Percentiles rank a stretch among this genome's conserved stretches.
Conservation (phyloP, 1,140 invertebrate genomes). For the Babylonia areolata region DNA sequence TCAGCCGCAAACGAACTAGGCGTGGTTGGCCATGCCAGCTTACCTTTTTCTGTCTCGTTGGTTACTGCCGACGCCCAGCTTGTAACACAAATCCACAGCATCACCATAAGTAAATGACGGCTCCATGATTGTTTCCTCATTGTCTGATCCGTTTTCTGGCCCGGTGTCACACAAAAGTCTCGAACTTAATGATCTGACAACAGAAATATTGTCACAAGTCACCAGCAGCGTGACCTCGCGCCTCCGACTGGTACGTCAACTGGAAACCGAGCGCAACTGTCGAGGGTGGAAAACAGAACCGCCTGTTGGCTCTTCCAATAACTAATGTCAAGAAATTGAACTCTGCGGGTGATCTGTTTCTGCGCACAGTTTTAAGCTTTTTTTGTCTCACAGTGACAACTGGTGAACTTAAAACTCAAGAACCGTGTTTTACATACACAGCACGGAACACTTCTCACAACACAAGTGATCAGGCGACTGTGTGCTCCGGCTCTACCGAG, state of each 20-base stretch:
- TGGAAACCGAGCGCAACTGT: not conserved
- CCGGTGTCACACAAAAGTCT: not conserved
- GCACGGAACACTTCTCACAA: not conserved
- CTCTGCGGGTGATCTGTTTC: no score
- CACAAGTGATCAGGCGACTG: not conserved
- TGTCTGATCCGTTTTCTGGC: not conserved
- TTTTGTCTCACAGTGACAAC: no score
- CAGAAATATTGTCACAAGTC: not conserved
- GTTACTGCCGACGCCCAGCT: not conserved
- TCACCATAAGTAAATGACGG: not conserved
- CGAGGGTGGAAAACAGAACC: not conserved
- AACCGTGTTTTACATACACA: not conserved
- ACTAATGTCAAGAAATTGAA: not conserved
- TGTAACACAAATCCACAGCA: not conserved
- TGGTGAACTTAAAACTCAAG: no score
- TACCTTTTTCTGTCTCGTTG: not conserved
- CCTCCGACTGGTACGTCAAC: not conserved
- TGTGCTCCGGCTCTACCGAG: not conserved
- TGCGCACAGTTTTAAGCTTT: no score
- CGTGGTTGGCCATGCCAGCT: not conserved
- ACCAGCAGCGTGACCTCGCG: not conserved
- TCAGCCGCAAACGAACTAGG: not conserved
- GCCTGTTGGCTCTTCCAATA: conserved; percentile 2
- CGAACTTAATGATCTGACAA: not conserved
- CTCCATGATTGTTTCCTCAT: conserved; percentile 29